phyloP scores from a whole-genome alignment of 2,797 vertebrate genomes.

The Lithobates sylvaticus region DNA sequence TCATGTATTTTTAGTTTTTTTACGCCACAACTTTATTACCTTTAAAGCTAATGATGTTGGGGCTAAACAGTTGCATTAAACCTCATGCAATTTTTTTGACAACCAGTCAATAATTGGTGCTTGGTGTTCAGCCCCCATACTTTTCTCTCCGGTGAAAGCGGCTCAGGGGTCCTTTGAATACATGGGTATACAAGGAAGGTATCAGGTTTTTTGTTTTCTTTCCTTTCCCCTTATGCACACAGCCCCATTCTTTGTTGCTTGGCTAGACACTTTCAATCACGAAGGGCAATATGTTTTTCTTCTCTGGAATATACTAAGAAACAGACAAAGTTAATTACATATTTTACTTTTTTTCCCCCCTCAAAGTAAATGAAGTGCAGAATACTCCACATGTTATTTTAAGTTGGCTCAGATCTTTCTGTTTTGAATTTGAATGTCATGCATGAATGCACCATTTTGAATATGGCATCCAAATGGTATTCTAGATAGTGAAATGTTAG shows the following conservation, averaged over 20 bases:
- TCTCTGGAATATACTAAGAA: not conserved
- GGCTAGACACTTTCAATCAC: not conserved
- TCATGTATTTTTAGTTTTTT: too few relatives aligned
- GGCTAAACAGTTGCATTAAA: too few relatives aligned
- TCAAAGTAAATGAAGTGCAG: slow-evolving; percentile 15
- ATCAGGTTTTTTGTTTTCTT: not conserved
- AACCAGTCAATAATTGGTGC: too few relatives aligned
- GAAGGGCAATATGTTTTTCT: not conserved
- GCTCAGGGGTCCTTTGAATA: too few relatives aligned
- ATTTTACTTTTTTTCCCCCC: not conserved
- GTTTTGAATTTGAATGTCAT: not conserved
- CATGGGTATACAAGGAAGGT: not conserved
- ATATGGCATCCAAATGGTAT: slow-evolving; percentile 23
- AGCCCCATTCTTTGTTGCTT: too few relatives aligned
- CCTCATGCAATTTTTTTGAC: too few relatives aligned
- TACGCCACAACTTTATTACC: too few relatives aligned
- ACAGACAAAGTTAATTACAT: slow-evolving; percentile 10
- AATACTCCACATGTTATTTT: slow-evolving; percentile 4
- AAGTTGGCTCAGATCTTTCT: slow-evolving; percentile 6
- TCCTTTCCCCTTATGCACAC: not conserved
- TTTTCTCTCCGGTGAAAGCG: too few relatives aligned
- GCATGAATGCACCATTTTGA: slow-evolving; percentile 29
- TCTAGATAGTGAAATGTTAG: not conserved
- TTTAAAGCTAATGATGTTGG: too few relatives aligned
- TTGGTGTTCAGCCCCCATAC: too few relatives aligned